phyloP scores from a whole-genome alignment of 2,888 invertebrate genomes.

The Campoplex capitator region DNA sequence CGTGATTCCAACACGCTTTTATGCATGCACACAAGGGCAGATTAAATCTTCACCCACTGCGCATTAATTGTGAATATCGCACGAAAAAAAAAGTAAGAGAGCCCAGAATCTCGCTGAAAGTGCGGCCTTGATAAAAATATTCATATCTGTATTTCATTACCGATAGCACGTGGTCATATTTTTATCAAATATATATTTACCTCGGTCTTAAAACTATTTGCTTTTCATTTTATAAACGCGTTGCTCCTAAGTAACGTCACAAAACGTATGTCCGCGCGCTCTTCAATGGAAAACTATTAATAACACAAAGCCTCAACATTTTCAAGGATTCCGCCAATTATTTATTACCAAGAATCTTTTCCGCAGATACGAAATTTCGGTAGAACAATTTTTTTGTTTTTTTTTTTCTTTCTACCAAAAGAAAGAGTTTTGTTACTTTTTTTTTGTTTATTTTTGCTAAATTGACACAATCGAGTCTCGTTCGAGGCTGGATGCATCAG shows the following conservation, averaged over 20 bases:
- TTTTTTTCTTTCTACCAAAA: neutral
- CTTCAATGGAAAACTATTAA: conserved; percentile 67
- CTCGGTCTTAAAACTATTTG: conserved; percentile 7
- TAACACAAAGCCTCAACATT: conserved; percentile 53
- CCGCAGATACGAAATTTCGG: neutral
- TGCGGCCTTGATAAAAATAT: neutral
- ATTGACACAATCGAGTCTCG: neutral
- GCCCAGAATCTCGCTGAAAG: conserved; percentile 1
- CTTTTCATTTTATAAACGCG: conserved; percentile 42
- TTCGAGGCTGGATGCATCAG: neutral
- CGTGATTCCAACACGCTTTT: conserved; percentile 48
- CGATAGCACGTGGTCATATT: conserved; percentile 39
- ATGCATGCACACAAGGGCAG: neutral
- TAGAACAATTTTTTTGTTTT: neutral
- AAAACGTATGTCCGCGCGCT: conserved; percentile 17
- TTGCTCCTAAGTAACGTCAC: neutral
- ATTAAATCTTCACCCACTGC: conserved; percentile 52
- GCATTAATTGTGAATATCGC: conserved; percentile 57
- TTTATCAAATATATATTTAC: neutral
- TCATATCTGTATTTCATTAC: neutral
- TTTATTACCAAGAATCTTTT: conserved; percentile 27
- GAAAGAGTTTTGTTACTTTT: neutral
- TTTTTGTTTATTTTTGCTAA: neutral
- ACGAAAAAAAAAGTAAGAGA: conserved; percentile 38
- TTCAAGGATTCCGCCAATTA: conserved; percentile 22